Base-by-base conservation (phyloP, 2,113 vertebrate species). In the Paraplagusia blochii region DNA sequence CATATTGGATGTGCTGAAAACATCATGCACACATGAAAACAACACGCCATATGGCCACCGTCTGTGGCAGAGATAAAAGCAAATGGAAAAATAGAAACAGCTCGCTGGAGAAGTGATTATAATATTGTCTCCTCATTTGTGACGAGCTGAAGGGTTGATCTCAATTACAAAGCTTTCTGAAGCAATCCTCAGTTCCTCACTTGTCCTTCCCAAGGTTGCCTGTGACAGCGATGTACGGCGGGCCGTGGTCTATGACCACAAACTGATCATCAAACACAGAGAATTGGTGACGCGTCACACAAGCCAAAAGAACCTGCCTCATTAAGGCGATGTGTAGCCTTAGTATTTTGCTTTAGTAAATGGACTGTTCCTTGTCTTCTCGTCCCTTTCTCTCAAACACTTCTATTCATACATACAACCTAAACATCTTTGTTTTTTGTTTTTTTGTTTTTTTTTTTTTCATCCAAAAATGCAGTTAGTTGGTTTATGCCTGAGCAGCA, bases 111-210 rank as follows among this genome's bases (percentile, higher is more conserved):
- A 62, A 72, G 74, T 77, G 75, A 82, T 85, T 72, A 77, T 67
- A 46, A 73, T 57, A 60, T 79, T 71, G 78, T 74, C 65, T 79
- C 66, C 61, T 80, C 46, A 63, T 80, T 85, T 82, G 60, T 72
- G 58, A 78, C 9, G 5, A 70, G 61, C 66, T 55, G 64, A 74
- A 39, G 65, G 70, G 53, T 74, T 80, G 66, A 75, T 86, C 68
- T 83, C 80, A 78, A 67, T 78, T 76, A 74, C 53, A 62, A 69
- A 35, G 70, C 63, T 22, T 63, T 80, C 61, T 29, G 9, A 36
- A 39, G 40, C 62, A 44, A 48, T 68, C 45, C 35, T 19, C n/a
- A 0, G 35, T 50, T 56, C 17, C 53, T 9, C 57, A 55, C 70
- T 78, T 47, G 66, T 80, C 78, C 69, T 78, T 43, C 51, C 42